A percentile compares a stretch with the other conserved stretches of the same genome.
Evolutionary conservation across 2,797 vertebrate genomes (phyloP).

Genomic region (Xenentodon cancila): DNA sequence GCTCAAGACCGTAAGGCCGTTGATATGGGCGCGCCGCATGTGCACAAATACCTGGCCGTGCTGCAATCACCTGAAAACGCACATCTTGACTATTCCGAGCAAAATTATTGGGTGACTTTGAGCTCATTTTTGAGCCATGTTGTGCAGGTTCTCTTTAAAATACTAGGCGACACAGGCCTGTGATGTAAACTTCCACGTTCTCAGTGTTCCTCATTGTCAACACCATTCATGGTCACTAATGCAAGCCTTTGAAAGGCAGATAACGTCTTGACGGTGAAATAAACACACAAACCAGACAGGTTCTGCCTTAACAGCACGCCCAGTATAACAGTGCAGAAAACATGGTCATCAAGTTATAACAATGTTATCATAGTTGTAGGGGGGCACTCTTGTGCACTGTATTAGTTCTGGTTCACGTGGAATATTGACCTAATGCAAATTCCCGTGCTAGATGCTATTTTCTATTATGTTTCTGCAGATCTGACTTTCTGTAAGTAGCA

Average conservation of each 20-base stretch:
- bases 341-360: too few species aligned
- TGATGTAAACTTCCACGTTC: neutral
- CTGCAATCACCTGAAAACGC: slow-evolving; percentile 9
- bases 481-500: neutral
- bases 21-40: neutral
- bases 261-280: neutral
- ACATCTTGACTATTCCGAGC: neutral
- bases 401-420: too few species aligned
- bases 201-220: neutral
- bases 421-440: too few species aligned
- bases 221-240: too few species aligned
- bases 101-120: neutral
- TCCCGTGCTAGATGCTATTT: neutral
- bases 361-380: neutral
- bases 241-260: neutral
- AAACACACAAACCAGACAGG: neutral
- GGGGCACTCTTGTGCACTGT: too few species aligned
- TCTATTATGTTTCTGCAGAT: neutral
- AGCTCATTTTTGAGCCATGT: too few species aligned
- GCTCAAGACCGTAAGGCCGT: neutral
- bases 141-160: too few species aligned
- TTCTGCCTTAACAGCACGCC: neutral
- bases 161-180: neutral
- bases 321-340: neutral
- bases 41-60: neutral